Conservation (phyloP, 2,888 invertebrate genomes). For the Mamestra brassicae region DNA sequence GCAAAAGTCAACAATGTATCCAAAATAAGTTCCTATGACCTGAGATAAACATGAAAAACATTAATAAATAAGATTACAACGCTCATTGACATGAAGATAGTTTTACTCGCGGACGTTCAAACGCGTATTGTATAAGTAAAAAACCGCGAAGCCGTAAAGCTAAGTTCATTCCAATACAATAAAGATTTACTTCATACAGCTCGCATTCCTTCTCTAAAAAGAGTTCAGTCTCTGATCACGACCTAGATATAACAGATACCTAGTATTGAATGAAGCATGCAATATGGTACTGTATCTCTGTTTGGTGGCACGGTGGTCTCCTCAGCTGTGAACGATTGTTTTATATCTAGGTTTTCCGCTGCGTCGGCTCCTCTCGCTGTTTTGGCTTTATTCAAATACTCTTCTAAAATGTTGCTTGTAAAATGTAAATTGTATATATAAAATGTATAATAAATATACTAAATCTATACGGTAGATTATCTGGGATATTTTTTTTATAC, state of each 20-base stretch:
- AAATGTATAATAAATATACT: constrained; percentile 11
- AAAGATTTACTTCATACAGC: constrained; percentile 13
- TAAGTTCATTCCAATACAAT: constrained; percentile 38
- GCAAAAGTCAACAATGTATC: not conserved
- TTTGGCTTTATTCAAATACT: constrained; percentile 33
- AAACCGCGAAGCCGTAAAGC: constrained; percentile 22
- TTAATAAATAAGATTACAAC: constrained; percentile 12
- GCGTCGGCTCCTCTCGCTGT: not conserved
- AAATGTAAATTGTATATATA: constrained; percentile 37
- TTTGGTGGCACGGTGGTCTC: not conserved
- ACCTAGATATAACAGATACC: not conserved
- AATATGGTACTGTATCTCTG: not conserved
- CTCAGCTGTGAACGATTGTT: not conserved
- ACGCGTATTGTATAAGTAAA: constrained; percentile 40
- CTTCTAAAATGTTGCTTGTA: constrained; percentile 8
- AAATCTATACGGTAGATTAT: not conserved
- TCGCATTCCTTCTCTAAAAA: constrained; percentile 27
- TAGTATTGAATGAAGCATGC: constrained; percentile 20
- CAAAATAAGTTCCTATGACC: constrained; percentile 8
- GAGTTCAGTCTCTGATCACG: constrained; percentile 14
- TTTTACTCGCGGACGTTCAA: constrained; percentile 21
- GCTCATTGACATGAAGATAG: constrained; percentile 28
- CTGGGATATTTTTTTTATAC: not conserved
- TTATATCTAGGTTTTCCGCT: not conserved
- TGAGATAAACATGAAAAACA: constrained; percentile 16